Base-by-base conservation (phyloP, 2,888 invertebrate genomes). In the Nomada hirtipes region DNA sequence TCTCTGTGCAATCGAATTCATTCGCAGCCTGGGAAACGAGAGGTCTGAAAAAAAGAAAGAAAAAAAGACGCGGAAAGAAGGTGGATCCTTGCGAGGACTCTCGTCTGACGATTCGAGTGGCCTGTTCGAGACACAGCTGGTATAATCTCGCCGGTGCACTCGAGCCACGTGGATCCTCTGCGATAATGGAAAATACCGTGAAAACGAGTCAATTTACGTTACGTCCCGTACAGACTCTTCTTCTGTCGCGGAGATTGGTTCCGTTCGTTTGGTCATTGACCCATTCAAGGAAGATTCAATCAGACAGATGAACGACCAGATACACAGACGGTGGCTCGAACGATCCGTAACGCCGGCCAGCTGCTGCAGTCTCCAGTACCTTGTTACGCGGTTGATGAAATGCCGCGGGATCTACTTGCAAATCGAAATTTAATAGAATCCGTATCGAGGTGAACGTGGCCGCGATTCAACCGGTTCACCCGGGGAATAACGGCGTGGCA, bases 131-230 rank as follows among this genome's bases (percentile, higher is more conserved):
- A 81, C 81, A 64, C 81, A 73, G 59, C 72, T 23, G 63, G 80
- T 80, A 53, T 79, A 81, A 81, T 81, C 80, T 72, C 81, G 68
- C 26, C 63, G 79, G n/a, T 36, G 50, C 71, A 52, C 82, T 68
- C 71, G 47, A 53, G 74, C 60, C 69, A 65, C 78, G 69, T 60
- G 68, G 65, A 72, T 76, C 53, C 26, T 72, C 36, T 7, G 82
- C 71, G 82, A 72, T 76, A 82, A 82, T 76, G 76, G 82, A 76
- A 82, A 82, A 73, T 64, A 72, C 59, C 42, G 18, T 59, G 68
- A 53, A 82, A 82, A 82, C 82, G 82, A 81, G 71, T 82, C 71
- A 73, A 82, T 82, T 76, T 69, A 65, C 72, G 82, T 55, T 76
- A 76, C 76, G 82, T 82, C 82, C 69, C 59, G 82, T 59, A 65